phyloP scores from a whole-genome alignment of 2,888 invertebrate genomes.

The Exephanes ischioxanthus region DNA sequence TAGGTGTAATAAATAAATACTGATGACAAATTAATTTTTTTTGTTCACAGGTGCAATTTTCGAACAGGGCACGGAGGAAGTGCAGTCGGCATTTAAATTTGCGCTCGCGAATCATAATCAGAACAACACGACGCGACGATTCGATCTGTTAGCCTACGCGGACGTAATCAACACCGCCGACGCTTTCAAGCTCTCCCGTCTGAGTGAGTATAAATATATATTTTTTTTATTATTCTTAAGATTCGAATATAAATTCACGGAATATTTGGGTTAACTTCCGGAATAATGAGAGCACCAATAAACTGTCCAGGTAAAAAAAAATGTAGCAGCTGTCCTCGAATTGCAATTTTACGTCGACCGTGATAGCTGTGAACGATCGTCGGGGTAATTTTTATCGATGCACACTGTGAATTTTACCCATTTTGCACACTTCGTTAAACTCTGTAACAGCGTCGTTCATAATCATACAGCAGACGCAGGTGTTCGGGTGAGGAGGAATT shows the following conservation, averaged over 20 bases:
- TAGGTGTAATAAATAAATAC: neutral
- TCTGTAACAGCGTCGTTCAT: conserved; percentile 28
- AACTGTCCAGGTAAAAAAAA: neutral
- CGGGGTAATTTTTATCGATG: neutral
- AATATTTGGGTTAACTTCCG: neutral
- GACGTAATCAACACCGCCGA: conserved; percentile 97
- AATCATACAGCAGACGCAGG: conserved; percentile 3
- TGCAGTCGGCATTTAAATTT: conserved; percentile 96
- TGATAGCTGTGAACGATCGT: neutral
- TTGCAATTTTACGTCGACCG: neutral
- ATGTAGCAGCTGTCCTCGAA: too few relatives aligned
- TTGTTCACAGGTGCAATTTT: conserved; percentile 93
- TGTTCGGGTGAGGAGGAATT: neutral
- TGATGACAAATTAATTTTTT: conserved; percentile 22
- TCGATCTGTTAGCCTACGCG: conserved; percentile 95
- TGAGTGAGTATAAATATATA: conserved; percentile 90
- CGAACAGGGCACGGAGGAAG: conserved; percentile 96
- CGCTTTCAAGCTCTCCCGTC: conserved; percentile 95
- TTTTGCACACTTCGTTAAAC: neutral
- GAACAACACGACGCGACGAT: conserved; percentile 91
- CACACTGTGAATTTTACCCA: neutral
- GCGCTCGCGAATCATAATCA: conserved; percentile 95
- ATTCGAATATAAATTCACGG: neutral
- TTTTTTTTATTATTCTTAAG: neutral
- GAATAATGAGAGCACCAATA: neutral